Evolutionary conservation across 2,113 vertebrate species (phyloP).

Genomic region (Alligator mississippiensis): DNA sequence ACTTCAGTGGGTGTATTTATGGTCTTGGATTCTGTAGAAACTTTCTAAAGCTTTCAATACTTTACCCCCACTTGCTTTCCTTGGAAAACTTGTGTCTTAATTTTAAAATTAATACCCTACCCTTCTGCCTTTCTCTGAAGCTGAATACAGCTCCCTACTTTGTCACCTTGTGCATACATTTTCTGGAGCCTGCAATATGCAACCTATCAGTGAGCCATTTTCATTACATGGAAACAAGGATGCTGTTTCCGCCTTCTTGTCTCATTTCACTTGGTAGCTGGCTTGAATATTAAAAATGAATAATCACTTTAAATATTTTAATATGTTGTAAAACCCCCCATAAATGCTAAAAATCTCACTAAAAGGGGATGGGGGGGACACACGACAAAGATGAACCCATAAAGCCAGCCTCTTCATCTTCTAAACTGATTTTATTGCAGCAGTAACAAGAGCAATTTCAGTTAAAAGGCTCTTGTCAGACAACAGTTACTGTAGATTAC

Average conservation of each 20-base stretch:
- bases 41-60: background rate
- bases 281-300: constrained; percentile 39
- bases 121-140: background rate
- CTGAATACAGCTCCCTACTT: background rate
- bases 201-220: background rate
- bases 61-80: background rate
- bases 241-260: background rate
- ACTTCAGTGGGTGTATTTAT: background rate
- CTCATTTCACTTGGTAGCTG: background rate
- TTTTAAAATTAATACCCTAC: background rate
- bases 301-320: constrained; percentile 42
- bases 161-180: background rate
- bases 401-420: constrained; percentile 72
- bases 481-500: constrained; percentile 68
- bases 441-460: constrained; percentile 75
- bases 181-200: background rate
- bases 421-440: constrained; percentile 72
- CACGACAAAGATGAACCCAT: constrained; percentile 14
- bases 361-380: background rate
- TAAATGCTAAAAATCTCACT: constrained; percentile 38
- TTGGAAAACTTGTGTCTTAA: background rate
- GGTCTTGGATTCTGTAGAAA: background rate
- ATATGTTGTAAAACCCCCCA: constrained; percentile 43
- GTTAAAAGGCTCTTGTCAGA: constrained; percentile 74
- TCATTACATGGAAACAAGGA: background rate